Percentiles rank a stretch among this genome's conserved stretches.
Conservation (phyloP, 2,797 vertebrate genomes). For the Sebastes flavidus region DNA sequence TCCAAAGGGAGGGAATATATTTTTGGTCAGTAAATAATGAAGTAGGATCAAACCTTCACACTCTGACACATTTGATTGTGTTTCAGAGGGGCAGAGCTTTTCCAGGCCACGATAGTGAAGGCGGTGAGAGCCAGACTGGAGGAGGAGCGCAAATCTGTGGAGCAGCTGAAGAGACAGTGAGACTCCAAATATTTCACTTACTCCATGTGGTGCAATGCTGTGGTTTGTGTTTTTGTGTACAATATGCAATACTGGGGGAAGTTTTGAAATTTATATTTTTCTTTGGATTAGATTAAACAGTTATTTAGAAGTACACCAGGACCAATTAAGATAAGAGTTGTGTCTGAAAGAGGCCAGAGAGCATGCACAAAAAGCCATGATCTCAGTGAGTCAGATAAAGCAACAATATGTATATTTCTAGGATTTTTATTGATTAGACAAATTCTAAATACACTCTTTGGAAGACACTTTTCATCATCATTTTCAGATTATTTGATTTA, state of each 20-base stretch:
- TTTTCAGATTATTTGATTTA: too few relatives aligned
- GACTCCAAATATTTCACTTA: conserved; percentile 53
- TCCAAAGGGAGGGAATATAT: neutral
- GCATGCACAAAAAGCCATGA: neutral
- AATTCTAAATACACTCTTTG: too few relatives aligned
- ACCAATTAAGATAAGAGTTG: neutral
- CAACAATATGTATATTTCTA: too few relatives aligned
- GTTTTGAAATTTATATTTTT: neutral
- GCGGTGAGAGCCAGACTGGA: conserved; percentile 96
- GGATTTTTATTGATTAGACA: too few relatives aligned
- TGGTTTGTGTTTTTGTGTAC: neutral
- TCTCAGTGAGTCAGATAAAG: neutral
- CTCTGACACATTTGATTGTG: neutral
- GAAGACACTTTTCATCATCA: too few relatives aligned
- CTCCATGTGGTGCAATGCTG: neutral
- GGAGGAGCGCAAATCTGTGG: conserved; percentile 98
- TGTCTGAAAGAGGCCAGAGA: neutral
- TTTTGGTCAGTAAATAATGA: neutral
- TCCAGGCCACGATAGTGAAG: conserved; percentile 98
- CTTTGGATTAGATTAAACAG: neutral
- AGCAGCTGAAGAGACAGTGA: conserved; percentile 99
- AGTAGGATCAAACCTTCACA: neutral
- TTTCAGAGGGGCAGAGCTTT: conserved; percentile 95
- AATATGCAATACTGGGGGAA: neutral
- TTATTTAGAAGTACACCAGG: neutral